These are phyloP conservation scores for Ceratina calcarata DNA, from an alignment of 1,140 invertebrate genomes.

Conservation along the genomic window DNA sequence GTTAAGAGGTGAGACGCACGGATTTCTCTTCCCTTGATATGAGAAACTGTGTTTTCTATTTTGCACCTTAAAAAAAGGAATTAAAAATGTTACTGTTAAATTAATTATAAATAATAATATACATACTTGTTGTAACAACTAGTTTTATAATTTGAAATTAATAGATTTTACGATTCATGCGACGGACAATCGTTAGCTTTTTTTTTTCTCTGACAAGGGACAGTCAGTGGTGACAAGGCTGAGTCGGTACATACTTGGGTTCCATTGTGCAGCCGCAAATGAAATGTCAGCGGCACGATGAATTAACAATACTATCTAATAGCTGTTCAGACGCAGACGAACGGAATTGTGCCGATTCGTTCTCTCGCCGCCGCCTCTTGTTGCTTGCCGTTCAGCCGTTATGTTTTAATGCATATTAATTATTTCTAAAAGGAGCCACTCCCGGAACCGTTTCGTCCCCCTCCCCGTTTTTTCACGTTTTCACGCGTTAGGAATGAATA, in stretches of 20 bases:
- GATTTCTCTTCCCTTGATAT: conserved; percentile 37
- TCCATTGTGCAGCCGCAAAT: conserved; percentile 71
- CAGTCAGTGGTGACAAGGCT: conserved; percentile 24
- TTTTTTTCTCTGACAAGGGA: conserved; percentile 12
- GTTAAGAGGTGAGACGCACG: conserved; percentile 19
- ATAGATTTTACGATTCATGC: background rate
- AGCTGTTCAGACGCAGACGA: conserved; percentile 68
- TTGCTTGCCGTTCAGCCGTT: conserved; percentile 59
- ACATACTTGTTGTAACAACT: too few relatives aligned
- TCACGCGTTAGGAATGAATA: background rate
- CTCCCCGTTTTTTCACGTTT: background rate
- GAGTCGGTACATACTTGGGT: conserved; percentile 8
- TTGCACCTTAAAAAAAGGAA: too few relatives aligned
- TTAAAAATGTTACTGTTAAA: too few relatives aligned
- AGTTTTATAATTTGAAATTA: too few relatives aligned
- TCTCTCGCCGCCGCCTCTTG: conserved; percentile 22
- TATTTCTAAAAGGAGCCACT: background rate
- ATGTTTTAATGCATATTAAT: conserved; percentile 62
- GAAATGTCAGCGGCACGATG: conserved; percentile 75
- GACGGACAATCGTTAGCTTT: conserved; percentile 5
- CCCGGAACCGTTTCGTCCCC: background rate
- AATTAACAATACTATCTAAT: conserved; percentile 78
- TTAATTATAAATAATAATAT: too few relatives aligned
- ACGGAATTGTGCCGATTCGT: conserved; percentile 63
- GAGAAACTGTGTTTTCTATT: background rate